Base-by-base conservation (phyloP, 2,888 invertebrate genomes). In the Trisateles emortualis region DNA sequence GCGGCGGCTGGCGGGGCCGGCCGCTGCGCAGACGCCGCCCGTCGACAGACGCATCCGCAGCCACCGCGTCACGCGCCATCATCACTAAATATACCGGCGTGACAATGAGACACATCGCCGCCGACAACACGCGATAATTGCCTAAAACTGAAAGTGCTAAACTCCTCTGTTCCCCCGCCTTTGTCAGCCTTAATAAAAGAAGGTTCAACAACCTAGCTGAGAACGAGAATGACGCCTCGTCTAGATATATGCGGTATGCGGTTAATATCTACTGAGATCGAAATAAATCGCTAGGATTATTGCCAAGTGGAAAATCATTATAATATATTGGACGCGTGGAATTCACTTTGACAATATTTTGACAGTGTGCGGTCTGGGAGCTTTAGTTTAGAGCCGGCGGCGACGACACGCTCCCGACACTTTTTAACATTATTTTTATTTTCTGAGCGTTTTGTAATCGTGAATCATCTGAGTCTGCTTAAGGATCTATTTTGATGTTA, bases 271-370 rank as follows among this genome's bases (percentile, higher is more conserved):
- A 80, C 83, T 60, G 81, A 80, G 89, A 91, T 92, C 86, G 81
- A 92, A 92, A 92, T 92, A 92, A 92, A 91, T 92, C 83, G 86
- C 87, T 89, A 91, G 90, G 90, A 90, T 90, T 92, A 91, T 90
- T 92, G 92, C 92, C 92, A 92, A 92, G 87, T 88, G 79, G 83
- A 90, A 86, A 90, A 90, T 88, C 88, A 87, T 87, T 89, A 83
- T 89, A 92, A 90, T 90, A 90, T 92, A 92, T 91, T 89, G 86
- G 90, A 88, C 90, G 82, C 82, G 83, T 65, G 91, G 90, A 91
- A 92, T 92, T 92, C 88, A 81, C 86, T 90, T 88, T 90, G 91
- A 92, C 91, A 92, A 90, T 92, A 92, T 92, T 92, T 91, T 92
- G 92, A 92, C 92, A 92, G 83, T 81, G 79, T 76, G 88, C 86